These are phyloP conservation scores for Chymomyza costata DNA, from an alignment of 1,140 invertebrate species.

Conservation along the genomic window DNA sequence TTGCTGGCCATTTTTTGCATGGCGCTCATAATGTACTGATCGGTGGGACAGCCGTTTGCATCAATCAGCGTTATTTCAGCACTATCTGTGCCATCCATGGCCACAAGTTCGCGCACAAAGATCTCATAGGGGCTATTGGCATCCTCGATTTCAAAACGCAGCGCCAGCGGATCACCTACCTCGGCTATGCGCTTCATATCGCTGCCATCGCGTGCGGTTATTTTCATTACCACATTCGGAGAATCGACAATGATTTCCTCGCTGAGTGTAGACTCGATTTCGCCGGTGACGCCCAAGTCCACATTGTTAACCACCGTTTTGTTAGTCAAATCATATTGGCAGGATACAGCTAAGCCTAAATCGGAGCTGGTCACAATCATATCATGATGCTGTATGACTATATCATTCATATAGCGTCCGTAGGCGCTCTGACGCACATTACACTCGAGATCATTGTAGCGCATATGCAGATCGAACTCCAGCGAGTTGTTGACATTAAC, in stretches of 20 bases:
- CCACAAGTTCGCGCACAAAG: constrained; percentile 93
- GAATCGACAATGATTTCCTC: constrained; percentile 93
- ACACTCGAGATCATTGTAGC: constrained; percentile 92
- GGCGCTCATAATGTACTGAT: constrained; percentile 94
- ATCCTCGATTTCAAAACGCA: constrained; percentile 94
- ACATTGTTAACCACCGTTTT: constrained; percentile 95
- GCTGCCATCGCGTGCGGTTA: constrained; percentile 85
- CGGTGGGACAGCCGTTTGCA: constrained; percentile 93
- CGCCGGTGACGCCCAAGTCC: constrained; percentile 90
- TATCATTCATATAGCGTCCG: constrained; percentile 90
- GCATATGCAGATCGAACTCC: constrained; percentile 91
- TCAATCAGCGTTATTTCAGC: constrained; percentile 95
- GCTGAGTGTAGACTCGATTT: constrained; percentile 85
- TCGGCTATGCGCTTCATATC: constrained; percentile 87
- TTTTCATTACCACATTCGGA: constrained; percentile 95
- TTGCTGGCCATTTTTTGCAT: constrained; percentile 87
- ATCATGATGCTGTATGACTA: constrained; percentile 95
- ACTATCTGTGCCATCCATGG: constrained; percentile 94
- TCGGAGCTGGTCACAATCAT: constrained; percentile 96
- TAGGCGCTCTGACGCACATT: constrained; percentile 90
- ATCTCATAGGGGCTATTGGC: constrained; percentile 95
- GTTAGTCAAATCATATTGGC: constrained; percentile 94
- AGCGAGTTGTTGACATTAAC: constrained; percentile 89
- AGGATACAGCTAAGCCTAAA: constrained; percentile 92
- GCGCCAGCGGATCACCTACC: constrained; percentile 92